Conservation (phyloP, 2,888 invertebrate species). For the Emmelina monodactyla region DNA sequence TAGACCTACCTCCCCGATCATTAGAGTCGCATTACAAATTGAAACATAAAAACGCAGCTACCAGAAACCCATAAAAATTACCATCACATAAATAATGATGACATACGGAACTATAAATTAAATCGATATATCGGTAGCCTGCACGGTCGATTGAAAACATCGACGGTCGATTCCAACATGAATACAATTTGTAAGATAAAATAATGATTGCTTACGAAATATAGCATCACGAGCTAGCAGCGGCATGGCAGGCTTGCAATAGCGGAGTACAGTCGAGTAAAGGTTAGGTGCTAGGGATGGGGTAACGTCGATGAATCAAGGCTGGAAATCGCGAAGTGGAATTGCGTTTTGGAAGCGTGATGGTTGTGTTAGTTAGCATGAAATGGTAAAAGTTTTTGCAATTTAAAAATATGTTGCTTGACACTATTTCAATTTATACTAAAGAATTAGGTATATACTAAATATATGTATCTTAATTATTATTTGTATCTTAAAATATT, state of each 20-base stretch:
- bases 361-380: too few relatives aligned
- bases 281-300: conserved; percentile 60
- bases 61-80: neutral
- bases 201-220: conserved; percentile 63
- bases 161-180: conserved; percentile 27
- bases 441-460: too few relatives aligned
- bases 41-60: neutral
- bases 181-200: conserved; percentile 65
- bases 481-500: too few relatives aligned
- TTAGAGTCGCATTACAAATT: conserved; percentile 2
- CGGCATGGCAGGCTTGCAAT: conserved; percentile 64
- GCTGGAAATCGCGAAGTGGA: too few relatives aligned
- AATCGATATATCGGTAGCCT: conserved; percentile 32
- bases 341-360: too few relatives aligned
- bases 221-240: conserved; percentile 46
- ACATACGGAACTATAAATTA: conserved; percentile 21
- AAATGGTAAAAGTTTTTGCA: too few relatives aligned
- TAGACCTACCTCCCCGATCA: too few relatives aligned
- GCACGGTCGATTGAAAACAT: conserved; percentile 17
- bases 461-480: too few relatives aligned
- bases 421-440: too few relatives aligned
- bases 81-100: conserved; percentile 25
- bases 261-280: conserved; percentile 59
- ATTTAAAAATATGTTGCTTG: too few relatives aligned
- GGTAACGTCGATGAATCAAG: too few relatives aligned